Base-by-base conservation (phyloP, 2,888 invertebrate genomes). In the Pristionchus maxplancki region DNA sequence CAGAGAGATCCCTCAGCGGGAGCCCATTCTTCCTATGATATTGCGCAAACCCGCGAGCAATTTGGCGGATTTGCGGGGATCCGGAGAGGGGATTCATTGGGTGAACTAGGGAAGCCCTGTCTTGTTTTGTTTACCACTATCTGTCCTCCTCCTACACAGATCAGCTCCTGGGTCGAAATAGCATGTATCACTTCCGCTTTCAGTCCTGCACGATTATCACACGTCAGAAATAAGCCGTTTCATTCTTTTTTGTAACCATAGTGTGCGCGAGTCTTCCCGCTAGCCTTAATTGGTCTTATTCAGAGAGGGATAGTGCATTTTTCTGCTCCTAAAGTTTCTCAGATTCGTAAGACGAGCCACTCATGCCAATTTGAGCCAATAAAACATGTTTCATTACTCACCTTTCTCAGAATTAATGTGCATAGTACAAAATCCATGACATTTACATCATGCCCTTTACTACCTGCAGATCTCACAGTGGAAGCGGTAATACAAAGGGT, bases 21-120 rank as follows among this genome's bases (percentile, higher is more conserved):
- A 44, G 34, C 34, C 82, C 82, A 34, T 58, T 83, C 50, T 83
- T 37, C 34, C 82, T 31, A 37, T 53, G 82, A 83, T 83, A 83
- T 83, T 83, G 82, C 82, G 82, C 82, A 83, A 83, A 83, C 37
- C 81, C 81, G 31, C 13, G 81, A 81, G 82, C 53, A 78, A 78
- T 78, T 78, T 44, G n/a, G 28, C 13, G 44, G 44, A 40, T 37
- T 40, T 67, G 20, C n/a, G 64, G 58, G 58, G 58, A 58, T 58
- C n/a, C 24, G 58, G n/a, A n/a, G 58, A 34, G 64, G 64, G 64
- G 64, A 64, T 64, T 64, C 64, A 20, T 4, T 24, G 40, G 40
- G 71, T 37, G 71, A 74, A 74, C 71, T 24, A 40, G 24, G 24
- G 71, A 74, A 74, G 71, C 71, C 20, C 71, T 15, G 6, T 8